Evolutionary conservation across 2,113 vertebrate species (phyloP).

Genomic region (Pardalotus punctatus): DNA sequence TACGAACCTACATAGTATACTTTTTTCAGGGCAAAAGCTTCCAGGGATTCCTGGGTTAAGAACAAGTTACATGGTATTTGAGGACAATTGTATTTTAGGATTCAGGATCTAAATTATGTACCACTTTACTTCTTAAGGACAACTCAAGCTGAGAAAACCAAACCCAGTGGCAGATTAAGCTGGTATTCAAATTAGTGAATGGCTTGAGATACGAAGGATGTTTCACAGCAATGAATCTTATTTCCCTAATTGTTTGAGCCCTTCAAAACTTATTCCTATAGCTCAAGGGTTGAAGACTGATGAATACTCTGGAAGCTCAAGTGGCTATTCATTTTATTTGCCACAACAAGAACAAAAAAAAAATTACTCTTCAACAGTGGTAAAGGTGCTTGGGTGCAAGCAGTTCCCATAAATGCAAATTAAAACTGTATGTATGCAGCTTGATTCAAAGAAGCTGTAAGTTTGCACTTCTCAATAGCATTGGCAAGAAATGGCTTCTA

Average conservation of each 20-base stretch:
- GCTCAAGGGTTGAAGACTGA: background rate
- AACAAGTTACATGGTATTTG: background rate
- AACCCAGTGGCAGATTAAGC: background rate
- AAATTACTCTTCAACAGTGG: background rate
- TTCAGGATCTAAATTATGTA: background rate
- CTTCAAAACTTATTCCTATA: background rate
- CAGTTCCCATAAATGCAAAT: background rate
- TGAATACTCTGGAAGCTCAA: background rate
- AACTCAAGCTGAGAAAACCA: background rate
- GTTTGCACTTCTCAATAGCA: background rate
- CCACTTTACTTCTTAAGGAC: background rate
- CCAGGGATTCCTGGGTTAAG: background rate
- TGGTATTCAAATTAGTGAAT: background rate
- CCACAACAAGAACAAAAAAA: background rate
- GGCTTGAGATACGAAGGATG: background rate
- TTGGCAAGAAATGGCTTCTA: background rate
- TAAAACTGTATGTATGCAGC: background rate
- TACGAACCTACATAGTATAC: background rate
- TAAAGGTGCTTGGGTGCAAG: background rate
- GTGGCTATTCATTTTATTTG: background rate
- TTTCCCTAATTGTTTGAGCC: background rate
- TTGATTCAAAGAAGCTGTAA: background rate
- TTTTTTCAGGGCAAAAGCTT: background rate
- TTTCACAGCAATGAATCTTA: background rate
- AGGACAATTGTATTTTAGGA: background rate